Evolutionary conservation across 1,140 invertebrate species (phyloP), one percentile per base, ranked within the genome.

Genomic region (Forficula auricularia): DNA sequence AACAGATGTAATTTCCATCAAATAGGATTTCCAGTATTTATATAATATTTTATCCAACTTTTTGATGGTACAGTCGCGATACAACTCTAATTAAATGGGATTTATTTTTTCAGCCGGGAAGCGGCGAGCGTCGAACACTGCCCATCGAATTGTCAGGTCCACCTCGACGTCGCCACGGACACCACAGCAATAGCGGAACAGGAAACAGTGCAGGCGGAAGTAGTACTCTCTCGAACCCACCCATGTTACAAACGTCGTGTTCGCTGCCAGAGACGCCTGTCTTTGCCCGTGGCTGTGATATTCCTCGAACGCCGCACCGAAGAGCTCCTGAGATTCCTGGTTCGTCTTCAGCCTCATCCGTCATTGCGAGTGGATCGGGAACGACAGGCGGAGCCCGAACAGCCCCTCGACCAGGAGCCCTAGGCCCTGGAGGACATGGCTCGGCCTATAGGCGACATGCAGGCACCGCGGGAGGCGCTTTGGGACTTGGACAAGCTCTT

Each of bases 221-320:
- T 27, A 27, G 22, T 10, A 27, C 22, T 6, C 4, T 27, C 22
- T 27, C 22, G 10, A 27, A 4, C 10, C 22, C 22, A 10, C 22
- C 22, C 22, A 57, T 64, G 45, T 67, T 82, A 58, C 80, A 83
- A 57, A 82, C 80, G 1, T 82, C 79, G 2, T 82, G 79, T 50
- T 83, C 80, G 50, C 62, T 84, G 34, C 82, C 81, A 4, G 82
- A 84, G 63, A 84, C 82, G 8, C 80, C 82, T 3, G 79, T 84
- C 20, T 84, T 85, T 58, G 78, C 79, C 9, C 65, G 81, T 48
- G 80, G 80, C 39, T 57, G 76, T 61, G 79, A 82, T 56, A 76
- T 81, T 41, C 77, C 79, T 1, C 65, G 79, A 44, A 81, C 79
- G 8, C 78, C 79, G 4, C 78, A 55, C 36, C 41, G 56, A 14